Evolutionary conservation across 2,888 invertebrate genomes (phyloP).

Genomic region (Seira musarum): DNA sequence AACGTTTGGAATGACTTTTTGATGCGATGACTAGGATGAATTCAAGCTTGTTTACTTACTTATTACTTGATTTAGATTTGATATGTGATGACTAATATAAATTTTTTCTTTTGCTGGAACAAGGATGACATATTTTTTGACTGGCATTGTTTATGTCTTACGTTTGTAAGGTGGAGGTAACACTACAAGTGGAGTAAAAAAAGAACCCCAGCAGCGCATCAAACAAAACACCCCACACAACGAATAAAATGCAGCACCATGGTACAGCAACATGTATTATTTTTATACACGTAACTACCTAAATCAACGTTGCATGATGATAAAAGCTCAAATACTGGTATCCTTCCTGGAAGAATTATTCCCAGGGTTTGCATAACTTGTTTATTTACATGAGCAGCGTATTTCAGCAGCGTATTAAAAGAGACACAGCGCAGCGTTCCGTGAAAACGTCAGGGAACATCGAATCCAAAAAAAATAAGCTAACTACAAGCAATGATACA

Average conservation of each 20-base stretch:
- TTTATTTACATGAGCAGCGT: not conserved
- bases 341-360: not conserved
- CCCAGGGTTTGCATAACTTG: not conserved
- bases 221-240: not conserved
- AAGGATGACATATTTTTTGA: not conserved
- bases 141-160: not conserved
- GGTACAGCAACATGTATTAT: not conserved
- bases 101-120: not conserved
- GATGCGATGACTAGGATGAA: not conserved
- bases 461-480: not conserved
- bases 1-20: constrained; percentile 37
- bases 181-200: constrained; percentile 31
- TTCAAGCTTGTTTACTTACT: not conserved
- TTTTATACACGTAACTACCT: constrained; percentile 25
- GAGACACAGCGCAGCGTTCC: not conserved
- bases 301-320: constrained; percentile 45
- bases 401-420: not conserved
- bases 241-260: no score
- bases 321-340: not conserved
- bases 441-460: not conserved
- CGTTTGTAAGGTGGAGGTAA: not conserved
- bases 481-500: not conserved
- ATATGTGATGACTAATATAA: not conserved
- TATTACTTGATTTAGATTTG: not conserved
- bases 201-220: constrained; percentile 52